Evolutionary conservation across 2,888 invertebrate genomes (phyloP), one percentile per base, ranked within the genome.

Genomic region (Ctena decussata): DNA sequence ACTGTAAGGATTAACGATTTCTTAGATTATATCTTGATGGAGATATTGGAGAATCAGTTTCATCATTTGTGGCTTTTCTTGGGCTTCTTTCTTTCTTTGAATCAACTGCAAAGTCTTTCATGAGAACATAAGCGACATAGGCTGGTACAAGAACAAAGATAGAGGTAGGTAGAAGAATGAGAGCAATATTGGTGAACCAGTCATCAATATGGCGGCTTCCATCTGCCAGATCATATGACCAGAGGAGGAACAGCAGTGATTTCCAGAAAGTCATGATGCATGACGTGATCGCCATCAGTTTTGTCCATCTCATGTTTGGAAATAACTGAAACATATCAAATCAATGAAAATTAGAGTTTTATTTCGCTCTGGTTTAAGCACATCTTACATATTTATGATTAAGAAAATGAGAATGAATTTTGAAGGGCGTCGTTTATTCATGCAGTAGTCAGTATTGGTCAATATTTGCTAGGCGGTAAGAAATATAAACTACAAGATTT

Each of bases 181-280:
- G n/a, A 5, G n/a, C 11, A 41, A 70, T 70, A 15, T 70, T 41
- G 37, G 35, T n/a, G 24, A 70, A 70, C 70, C 70, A 70, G 70
- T 41, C 70, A 24, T 70, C 70, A 70, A 70, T 37, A 70, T 70
- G 70, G 24, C 39, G 35, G n/a, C 39, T 41, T 6, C 21, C n/a
- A 12, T 39, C 37, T 15, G 70, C 70, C 5, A 70, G 18, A 30
- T 70, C 70, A 41, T 70, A 70, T 8, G 70, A 70, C 5, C n/a
- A 35, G 5, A 70, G 70, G 8, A 70, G 41, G 21, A 70, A 70
- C 6, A 70, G 5, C n/a, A 70, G 6, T 15, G 70, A 39, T 24
- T 70, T 70, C 39, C 41, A 70, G 39, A 15, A 70, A 3, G 70
- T 70, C 70, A 70, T 70, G n/a, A 70, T 24, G 24, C 70, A 37